Percentiles rank a stretch among this genome's conserved stretches.
These are phyloP conservation scores for Helobdella robusta DNA, from an alignment of 2,888 invertebrate species.

Conservation along the genomic window DNA sequence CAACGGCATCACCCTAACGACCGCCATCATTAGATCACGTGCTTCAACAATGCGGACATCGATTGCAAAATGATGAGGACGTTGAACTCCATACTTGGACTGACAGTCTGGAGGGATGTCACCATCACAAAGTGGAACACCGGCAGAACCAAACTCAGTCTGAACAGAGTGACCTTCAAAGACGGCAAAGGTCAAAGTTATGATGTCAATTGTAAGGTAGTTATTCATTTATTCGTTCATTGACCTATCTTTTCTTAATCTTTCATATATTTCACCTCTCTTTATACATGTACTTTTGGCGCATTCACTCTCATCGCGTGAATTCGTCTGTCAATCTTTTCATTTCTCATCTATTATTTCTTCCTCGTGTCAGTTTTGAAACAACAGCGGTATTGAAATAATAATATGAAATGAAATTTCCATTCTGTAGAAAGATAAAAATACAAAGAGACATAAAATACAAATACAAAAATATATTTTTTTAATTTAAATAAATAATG, in stretches of 20 bases:
- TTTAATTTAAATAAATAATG: too few species aligned
- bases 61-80: constrained; percentile 38
- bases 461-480: too few species aligned
- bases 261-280: neutral
- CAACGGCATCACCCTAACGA: too few species aligned
- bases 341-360: too few species aligned
- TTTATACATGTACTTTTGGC: neutral
- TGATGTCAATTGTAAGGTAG: neutral
- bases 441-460: too few species aligned
- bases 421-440: too few species aligned
- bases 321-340: too few species aligned
- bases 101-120: constrained; percentile 40
- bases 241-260: neutral
- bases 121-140: constrained; percentile 44
- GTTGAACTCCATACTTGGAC: constrained; percentile 38
- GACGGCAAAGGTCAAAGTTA: neutral
- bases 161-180: neutral
- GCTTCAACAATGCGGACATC: constrained; percentile 44
- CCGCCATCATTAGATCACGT: constrained; percentile 38
- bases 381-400: too few species aligned
- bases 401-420: too few species aligned
- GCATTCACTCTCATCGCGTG: neutral
- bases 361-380: too few species aligned
- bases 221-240: neutral
- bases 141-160: neutral